Conservation (phyloP, 2,888 invertebrate species). For the Sthenelais limicola region DNA sequence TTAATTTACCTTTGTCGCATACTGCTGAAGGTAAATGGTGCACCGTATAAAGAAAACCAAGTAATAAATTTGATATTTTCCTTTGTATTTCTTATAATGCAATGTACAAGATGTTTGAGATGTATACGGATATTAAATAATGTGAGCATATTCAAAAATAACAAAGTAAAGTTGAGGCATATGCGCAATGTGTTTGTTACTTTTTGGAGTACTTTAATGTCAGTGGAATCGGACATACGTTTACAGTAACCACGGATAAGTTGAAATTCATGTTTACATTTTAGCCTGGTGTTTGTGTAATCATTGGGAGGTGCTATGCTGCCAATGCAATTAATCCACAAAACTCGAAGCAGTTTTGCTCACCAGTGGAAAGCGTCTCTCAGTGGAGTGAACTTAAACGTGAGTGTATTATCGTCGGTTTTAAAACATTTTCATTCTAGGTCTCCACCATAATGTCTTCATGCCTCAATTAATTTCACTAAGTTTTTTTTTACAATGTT, state of each 20-base stretch:
- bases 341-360: neutral
- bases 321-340: neutral
- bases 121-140: too few species aligned
- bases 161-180: neutral
- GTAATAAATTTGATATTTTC: too few species aligned
- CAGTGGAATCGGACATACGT: neutral
- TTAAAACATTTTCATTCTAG: neutral
- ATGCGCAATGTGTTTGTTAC: neutral
- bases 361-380: neutral
- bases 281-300: constrained; percentile 10
- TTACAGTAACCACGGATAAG: neutral
- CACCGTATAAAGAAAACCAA: too few species aligned
- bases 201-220: too few species aligned
- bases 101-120: too few species aligned
- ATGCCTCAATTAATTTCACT: too few species aligned
- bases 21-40: too few species aligned
- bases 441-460: too few species aligned
- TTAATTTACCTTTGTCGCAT: neutral
- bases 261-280: neutral
- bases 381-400: constrained; percentile 20
- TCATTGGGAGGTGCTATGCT: neutral
- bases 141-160: too few species aligned
- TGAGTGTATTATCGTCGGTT: neutral
- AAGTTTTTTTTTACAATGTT: too few species aligned
- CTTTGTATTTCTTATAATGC: too few species aligned